Conservation (phyloP, 2,797 vertebrate species). For the Sarcoramphus papa region DNA sequence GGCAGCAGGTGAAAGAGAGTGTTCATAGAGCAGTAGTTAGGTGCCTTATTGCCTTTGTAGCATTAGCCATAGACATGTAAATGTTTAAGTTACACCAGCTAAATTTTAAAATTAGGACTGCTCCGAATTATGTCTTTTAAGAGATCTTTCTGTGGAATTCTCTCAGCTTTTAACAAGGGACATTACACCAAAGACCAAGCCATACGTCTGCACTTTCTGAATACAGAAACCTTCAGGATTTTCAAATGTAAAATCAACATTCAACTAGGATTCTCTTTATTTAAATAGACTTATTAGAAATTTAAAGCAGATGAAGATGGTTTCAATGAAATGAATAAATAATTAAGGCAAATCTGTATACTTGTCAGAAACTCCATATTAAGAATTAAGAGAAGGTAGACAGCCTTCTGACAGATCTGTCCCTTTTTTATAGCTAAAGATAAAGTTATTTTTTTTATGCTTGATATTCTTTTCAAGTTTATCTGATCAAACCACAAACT, state of each 20-base stretch:
- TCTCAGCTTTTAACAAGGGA: neutral
- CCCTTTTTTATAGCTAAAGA: constrained; percentile 63
- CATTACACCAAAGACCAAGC: neutral
- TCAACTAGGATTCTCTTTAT: constrained; percentile 71
- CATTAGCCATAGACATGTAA: neutral
- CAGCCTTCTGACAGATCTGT: constrained; percentile 72
- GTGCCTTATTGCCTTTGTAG: neutral
- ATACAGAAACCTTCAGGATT: constrained; percentile 48
- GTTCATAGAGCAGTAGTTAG: neutral
- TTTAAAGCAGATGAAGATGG: constrained; percentile 76
- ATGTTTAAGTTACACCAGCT: neutral
- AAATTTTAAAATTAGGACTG: neutral
- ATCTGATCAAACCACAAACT: constrained; percentile 71
- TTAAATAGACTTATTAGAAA: constrained; percentile 80
- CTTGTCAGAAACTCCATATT: constrained; percentile 73
- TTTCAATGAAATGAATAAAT: constrained; percentile 80
- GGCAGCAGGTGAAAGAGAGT: neutral
- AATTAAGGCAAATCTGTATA: constrained; percentile 80
- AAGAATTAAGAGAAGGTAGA: constrained; percentile 72
- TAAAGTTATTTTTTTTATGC: constrained; percentile 62
- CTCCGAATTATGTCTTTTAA: neutral
- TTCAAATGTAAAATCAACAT: constrained; percentile 71
- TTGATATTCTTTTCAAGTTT: constrained; percentile 76
- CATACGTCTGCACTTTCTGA: neutral
- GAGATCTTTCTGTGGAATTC: neutral